Percentiles rank a stretch among this genome's conserved stretches.
Conservation (phyloP, 2,797 vertebrate genomes). For the Gephyroberyx darwinii region DNA sequence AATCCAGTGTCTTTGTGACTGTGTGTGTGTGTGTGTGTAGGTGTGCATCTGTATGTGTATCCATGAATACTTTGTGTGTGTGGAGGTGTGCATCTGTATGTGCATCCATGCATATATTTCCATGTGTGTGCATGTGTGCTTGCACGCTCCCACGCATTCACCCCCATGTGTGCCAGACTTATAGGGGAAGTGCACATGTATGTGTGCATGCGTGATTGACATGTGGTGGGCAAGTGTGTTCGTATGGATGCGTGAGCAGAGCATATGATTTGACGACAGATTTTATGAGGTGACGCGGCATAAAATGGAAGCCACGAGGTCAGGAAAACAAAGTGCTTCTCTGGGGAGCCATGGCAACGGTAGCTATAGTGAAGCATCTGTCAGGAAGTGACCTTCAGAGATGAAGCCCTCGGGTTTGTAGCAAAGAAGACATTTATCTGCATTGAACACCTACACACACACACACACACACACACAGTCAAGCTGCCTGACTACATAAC, state of each 20-base stretch:
- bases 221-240: too few relatives aligned
- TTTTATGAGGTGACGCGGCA: conserved; percentile 52
- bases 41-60: not conserved
- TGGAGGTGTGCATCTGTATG: conserved; percentile 1
- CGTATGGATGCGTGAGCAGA: not conserved
- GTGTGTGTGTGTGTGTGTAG: conserved; percentile 7
- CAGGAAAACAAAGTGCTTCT: conserved; percentile 48
- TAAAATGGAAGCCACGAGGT: conserved; percentile 56
- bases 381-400: conserved; percentile 63
- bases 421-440: conserved; percentile 56
- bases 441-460: conserved; percentile 36
- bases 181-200: too few relatives aligned
- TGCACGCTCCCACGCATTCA: not conserved
- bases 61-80: too few relatives aligned
- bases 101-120: not conserved
- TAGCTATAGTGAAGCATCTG: conserved; percentile 56
- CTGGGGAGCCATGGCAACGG: conserved; percentile 70
- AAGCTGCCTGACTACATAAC: not conserved
- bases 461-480: conserved; percentile 21
- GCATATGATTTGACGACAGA: conserved; percentile 8
- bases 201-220: too few relatives aligned
- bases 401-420: conserved; percentile 18
- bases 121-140: conserved; percentile 7
- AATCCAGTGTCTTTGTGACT: not conserved
- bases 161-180: too few relatives aligned